Conservation (phyloP, 2,797 vertebrate genomes). For the Halcyon smyrnensis region DNA sequence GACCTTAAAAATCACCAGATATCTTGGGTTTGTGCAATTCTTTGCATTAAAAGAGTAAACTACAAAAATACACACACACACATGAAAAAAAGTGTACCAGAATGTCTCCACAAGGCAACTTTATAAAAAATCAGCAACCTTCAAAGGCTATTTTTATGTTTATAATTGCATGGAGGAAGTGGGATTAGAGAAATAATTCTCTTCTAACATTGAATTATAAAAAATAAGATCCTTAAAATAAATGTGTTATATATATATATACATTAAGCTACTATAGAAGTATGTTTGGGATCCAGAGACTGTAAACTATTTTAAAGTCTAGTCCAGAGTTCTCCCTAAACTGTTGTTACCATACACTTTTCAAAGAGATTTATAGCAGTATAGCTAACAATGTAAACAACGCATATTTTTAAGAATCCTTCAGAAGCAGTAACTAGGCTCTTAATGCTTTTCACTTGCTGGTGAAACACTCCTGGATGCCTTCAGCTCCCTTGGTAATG, state of each 20-base stretch:
- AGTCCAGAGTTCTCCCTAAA: background rate
- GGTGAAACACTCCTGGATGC: background rate
- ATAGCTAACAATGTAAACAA: background rate
- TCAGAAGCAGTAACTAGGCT: background rate
- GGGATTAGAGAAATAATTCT: background rate
- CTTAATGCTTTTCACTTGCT: background rate
- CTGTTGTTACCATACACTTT: background rate
- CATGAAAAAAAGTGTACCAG: background rate
- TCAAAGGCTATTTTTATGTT: background rate
- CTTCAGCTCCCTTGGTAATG: background rate
- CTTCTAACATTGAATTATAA: background rate
- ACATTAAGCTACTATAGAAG: background rate
- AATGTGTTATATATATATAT: background rate
- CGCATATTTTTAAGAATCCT: background rate
- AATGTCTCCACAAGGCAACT: background rate
- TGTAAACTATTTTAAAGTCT: background rate
- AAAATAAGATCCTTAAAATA: background rate
- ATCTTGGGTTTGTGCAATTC: background rate
- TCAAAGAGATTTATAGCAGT: background rate
- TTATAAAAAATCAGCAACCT: background rate
- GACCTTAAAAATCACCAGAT: conserved; percentile 15
- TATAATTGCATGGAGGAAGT: background rate
- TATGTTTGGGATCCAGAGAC: background rate
- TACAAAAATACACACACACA: background rate
- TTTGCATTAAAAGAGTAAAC: background rate